phyloP scores from a whole-genome alignment of 1,140 invertebrate species.

The Myzus persicae region DNA sequence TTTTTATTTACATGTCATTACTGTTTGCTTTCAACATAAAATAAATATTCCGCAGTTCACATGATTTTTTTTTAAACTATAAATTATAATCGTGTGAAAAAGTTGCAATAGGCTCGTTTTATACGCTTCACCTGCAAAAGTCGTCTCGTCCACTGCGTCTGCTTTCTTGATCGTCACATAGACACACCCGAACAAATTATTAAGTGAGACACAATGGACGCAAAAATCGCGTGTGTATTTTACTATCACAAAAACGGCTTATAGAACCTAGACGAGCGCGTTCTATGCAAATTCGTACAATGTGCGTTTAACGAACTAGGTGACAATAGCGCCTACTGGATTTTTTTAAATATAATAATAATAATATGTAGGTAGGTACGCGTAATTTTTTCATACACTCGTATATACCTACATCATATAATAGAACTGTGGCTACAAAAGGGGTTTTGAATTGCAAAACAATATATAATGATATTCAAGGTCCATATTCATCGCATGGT shows the following conservation, averaged over 20 bases:
- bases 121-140: background rate
- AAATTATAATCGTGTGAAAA: no score
- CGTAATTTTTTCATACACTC: background rate
- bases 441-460: slow-evolving; percentile 28
- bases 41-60: background rate
- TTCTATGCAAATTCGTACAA: slow-evolving; percentile 28
- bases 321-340: slow-evolving; percentile 32
- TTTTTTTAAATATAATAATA: background rate
- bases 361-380: background rate
- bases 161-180: background rate
- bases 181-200: slow-evolving; percentile 9
- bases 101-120: no score
- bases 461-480: slow-evolving; percentile 42
- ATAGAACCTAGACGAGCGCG: background rate
- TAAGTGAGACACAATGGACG: background rate
- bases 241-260: background rate
- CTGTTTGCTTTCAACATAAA: background rate
- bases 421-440: background rate
- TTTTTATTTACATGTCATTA: background rate
- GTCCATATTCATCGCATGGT: background rate
- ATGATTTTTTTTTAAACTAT: background rate
- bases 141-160: background rate
- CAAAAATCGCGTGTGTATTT: background rate
- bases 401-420: background rate
- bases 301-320: slow-evolving; percentile 26